Evolutionary conservation across 2,113 vertebrate genomes (phyloP), one percentile per base, ranked within the genome.

Genomic region (Ibidorhyncha struthersii): DNA sequence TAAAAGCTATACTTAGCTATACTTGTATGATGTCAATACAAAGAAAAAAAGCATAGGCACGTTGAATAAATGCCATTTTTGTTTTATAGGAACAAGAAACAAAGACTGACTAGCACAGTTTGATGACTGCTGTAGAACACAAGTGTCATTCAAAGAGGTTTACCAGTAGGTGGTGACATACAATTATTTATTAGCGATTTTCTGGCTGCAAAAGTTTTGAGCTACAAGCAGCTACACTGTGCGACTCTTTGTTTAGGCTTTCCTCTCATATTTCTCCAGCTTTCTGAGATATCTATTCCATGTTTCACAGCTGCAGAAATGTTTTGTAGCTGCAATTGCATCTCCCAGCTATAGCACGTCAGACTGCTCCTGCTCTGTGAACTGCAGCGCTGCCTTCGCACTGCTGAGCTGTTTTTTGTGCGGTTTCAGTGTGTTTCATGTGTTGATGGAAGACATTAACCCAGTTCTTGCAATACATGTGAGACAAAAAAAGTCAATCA

Each of bases 141-240:
- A 27, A 66, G 29, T 55, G 32, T 23, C 6, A 17, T 26, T 66
- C 26, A 4, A 53, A 53, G 38, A 71, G 8, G 16, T 82, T 91
- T 88, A 22, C 97, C 97, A 81, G 96, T 80, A 97, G 96, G 67
- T 96, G 97, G 97, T 93, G 96, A 73, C 36, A 94, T 61, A 18
- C 3, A 91, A 66, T 93, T 93, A 79, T 53, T 82, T 90, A 80
- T 89, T 45, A 58, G 55, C 43, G 30, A 2, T 85, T 58, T 80
- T 80, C 45, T 62, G 41, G 5, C 65, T 70, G 41, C 38, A 50
- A 36, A 89, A 65, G 8, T 55, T 92, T 62, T 55, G 40, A 56
- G 5, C 20, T 74, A 58, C 38, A 38, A 49, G 52, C 9, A 45
- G 40, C 17, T 93, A 10, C 1, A 1, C 30, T 59, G 8, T 4